These are phyloP conservation scores for Lasioglossum albipes DNA, from an alignment of 1,140 invertebrate genomes.

Conservation along the genomic window DNA sequence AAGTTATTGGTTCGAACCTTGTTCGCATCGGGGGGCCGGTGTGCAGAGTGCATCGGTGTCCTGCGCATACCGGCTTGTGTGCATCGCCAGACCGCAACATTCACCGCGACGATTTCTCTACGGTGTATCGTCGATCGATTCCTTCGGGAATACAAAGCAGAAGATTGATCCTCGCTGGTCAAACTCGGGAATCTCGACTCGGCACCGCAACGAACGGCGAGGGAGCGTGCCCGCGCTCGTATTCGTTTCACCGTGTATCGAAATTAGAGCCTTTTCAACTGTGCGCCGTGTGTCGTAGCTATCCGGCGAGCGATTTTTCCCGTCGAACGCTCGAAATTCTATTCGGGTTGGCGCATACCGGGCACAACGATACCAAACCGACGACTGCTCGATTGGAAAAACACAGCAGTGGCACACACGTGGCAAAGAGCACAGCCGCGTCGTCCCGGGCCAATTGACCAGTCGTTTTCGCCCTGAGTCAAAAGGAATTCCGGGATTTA, in stretches of 20 bases:
- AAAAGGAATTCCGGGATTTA: not conserved
- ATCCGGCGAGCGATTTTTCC: not conserved
- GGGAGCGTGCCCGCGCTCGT: not conserved
- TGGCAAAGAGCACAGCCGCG: not conserved
- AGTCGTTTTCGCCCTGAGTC: no score
- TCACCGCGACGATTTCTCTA: slow-evolving; percentile 38
- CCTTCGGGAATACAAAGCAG: slow-evolving; percentile 19
- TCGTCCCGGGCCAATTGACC: no score
- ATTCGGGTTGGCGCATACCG: not conserved
- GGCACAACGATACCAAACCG: no score
- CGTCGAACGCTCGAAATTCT: not conserved
- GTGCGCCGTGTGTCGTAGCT: no score
- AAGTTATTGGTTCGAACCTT: slow-evolving; percentile 65
- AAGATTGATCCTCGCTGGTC: not conserved
- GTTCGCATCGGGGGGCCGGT: slow-evolving; percentile 35
- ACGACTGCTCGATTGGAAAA: not conserved
- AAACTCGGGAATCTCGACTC: not conserved
- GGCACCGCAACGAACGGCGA: no score
- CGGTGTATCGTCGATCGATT: slow-evolving; percentile 41
- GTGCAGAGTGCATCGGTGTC: slow-evolving; percentile 13
- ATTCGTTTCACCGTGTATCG: not conserved
- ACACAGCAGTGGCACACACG: not conserved
- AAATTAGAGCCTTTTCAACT: not conserved
- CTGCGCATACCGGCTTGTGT: slow-evolving; percentile 51
- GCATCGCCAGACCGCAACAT: slow-evolving; percentile 41